phyloP scores from a whole-genome alignment of 2,888 invertebrate genomes.

The Panzeria rudis region DNA sequence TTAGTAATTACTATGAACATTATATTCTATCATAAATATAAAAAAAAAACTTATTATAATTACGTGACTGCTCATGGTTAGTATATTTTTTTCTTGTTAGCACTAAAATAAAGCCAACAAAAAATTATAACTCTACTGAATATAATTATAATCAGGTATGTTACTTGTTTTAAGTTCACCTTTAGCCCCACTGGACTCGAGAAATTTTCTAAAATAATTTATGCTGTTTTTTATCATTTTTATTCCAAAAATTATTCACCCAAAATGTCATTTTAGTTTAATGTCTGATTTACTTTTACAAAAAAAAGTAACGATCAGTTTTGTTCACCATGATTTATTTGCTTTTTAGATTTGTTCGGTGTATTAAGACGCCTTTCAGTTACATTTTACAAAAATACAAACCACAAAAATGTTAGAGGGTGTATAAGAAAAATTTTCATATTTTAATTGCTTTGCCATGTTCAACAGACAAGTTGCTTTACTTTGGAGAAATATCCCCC shows the following conservation, averaged over 20 bases:
- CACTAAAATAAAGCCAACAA: background rate
- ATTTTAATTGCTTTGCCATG: slow-evolving; percentile 81
- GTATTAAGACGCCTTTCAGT: background rate
- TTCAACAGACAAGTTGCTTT: slow-evolving; percentile 75
- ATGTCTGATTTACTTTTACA: slow-evolving; percentile 24
- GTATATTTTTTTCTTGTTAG: slow-evolving; percentile 12
- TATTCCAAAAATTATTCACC: slow-evolving; percentile 28
- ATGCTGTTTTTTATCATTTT: slow-evolving; percentile 12
- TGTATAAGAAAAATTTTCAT: slow-evolving; percentile 76
- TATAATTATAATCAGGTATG: slow-evolving; percentile 48
- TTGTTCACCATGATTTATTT: slow-evolving; percentile 51
- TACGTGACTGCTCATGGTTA: slow-evolving; percentile 72
- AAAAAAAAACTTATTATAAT: slow-evolving; percentile 70
- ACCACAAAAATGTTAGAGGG: slow-evolving; percentile 66
- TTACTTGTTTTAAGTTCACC: slow-evolving; percentile 14
- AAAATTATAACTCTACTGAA: slow-evolving; percentile 15
- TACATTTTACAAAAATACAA: too few species aligned
- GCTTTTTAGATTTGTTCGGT: slow-evolving; percentile 28
- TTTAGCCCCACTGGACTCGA: background rate
- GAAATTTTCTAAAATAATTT: slow-evolving; percentile 36
- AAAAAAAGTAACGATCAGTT: background rate
- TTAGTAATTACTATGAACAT: slow-evolving; percentile 75
- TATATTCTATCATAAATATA: slow-evolving; percentile 28
- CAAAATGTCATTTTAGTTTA: slow-evolving; percentile 43
- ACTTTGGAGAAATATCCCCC: slow-evolving; percentile 40